Percentiles rank a stretch among this genome's conserved stretches.
phyloP scores from a whole-genome alignment of 2,888 invertebrate species.

The Tenthredo mesomela region DNA sequence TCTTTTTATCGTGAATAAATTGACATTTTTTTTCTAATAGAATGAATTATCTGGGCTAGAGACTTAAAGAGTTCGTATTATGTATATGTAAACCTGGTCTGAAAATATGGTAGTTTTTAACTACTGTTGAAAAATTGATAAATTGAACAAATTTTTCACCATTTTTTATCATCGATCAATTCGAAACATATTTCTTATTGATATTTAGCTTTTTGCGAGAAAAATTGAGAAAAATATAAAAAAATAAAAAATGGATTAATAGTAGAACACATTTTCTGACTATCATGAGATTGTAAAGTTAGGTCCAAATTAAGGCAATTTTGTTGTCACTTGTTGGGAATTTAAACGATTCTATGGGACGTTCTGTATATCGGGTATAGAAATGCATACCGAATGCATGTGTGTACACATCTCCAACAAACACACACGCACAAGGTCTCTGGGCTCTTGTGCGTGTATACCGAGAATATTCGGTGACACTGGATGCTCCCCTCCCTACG shows the following conservation, averaged over 20 bases:
- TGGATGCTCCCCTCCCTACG: no score
- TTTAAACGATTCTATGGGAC: constrained; percentile 40
- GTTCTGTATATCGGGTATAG: constrained; percentile 45
- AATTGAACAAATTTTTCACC: constrained; percentile 31
- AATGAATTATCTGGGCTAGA: constrained; percentile 40
- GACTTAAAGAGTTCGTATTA: constrained; percentile 45
- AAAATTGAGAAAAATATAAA: no score
- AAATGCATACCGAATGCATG: constrained; percentile 28
- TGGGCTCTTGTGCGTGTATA: constrained; percentile 13
- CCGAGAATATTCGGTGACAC: no score
- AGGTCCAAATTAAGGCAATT: constrained; percentile 34
- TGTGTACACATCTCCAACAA: background rate
- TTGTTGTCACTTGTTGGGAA: constrained; percentile 42
- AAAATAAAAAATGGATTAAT: background rate
- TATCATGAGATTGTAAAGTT: constrained; percentile 32
- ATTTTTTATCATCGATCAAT: constrained; percentile 42
- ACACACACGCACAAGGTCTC: background rate
- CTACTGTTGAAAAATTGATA: background rate
- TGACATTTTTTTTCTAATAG: constrained; percentile 21
- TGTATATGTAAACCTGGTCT: constrained; percentile 41
- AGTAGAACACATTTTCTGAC: constrained; percentile 43
- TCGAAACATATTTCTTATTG: constrained; percentile 42
- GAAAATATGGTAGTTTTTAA: constrained; percentile 10
- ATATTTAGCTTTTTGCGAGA: constrained; percentile 16
- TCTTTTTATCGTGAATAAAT: constrained; percentile 18